Conservation (phyloP, 1,140 invertebrate genomes). For the Drosophila persimilis region DNA sequence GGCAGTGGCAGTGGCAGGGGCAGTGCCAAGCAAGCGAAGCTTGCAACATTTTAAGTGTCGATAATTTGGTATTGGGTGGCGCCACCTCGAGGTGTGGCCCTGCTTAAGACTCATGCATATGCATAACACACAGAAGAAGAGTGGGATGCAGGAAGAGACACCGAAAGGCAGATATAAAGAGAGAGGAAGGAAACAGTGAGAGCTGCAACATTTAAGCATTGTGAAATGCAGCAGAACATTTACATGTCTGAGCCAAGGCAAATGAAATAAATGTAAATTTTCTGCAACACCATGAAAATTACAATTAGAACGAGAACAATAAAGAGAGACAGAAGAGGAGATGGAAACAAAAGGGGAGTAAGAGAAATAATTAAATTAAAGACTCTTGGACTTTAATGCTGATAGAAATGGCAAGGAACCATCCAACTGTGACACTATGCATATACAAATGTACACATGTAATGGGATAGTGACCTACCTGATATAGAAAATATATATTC, state of each 20-base stretch:
- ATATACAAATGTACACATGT: too few relatives aligned
- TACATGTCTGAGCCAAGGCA: slow-evolving; percentile 31
- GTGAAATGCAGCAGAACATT: slow-evolving; percentile 30
- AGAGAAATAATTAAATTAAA: too few relatives aligned
- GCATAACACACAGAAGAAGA: slow-evolving; percentile 48
- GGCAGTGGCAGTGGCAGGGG: background rate
- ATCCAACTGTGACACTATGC: too few relatives aligned
- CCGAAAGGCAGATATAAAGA: background rate
- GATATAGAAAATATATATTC: too few relatives aligned
- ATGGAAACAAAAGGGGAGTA: background rate
- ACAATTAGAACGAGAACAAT: background rate
- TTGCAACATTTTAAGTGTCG: slow-evolving; percentile 81
- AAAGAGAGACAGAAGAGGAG: background rate
- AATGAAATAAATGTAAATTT: slow-evolving; percentile 47
- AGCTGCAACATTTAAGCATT: slow-evolving; percentile 14
- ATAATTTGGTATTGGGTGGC: slow-evolving; percentile 54
- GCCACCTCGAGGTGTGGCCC: slow-evolving; percentile 15
- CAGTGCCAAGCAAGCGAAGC: slow-evolving; percentile 45
- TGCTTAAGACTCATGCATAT: slow-evolving; percentile 66
- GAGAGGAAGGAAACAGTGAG: background rate
- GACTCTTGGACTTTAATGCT: too few relatives aligned
- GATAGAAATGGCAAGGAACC: too few relatives aligned
- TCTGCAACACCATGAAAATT: background rate
- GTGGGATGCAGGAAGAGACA: background rate
- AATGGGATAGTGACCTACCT: too few relatives aligned